phyloP scores from a whole-genome alignment of 2,113 vertebrate species.

The Heterocephalus glaber region DNA sequence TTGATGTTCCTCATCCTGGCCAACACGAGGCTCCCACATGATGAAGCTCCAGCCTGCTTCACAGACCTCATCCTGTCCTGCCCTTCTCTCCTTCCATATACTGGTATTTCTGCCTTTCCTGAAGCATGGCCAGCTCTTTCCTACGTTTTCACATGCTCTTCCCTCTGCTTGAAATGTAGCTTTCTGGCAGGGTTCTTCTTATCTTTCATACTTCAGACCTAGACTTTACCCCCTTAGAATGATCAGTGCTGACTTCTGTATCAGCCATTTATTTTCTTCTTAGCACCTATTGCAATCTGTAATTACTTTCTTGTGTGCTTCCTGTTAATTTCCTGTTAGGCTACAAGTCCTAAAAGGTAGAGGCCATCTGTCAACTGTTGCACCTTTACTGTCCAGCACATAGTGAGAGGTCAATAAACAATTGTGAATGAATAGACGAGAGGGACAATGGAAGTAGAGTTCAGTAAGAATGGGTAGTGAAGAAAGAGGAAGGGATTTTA shows the following conservation, averaged over 20 bases:
- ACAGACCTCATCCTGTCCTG: not conserved
- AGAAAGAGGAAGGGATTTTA: not conserved
- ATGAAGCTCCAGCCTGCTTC: not conserved
- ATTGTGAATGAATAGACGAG: conserved; percentile 15
- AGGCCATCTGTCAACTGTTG: not conserved
- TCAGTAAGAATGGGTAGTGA: conserved; percentile 5
- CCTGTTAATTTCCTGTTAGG: conserved; percentile 25
- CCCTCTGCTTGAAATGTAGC: not conserved
- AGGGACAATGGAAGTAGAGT: not conserved
- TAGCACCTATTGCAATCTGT: not conserved
- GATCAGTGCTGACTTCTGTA: not conserved
- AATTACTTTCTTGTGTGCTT: conserved; percentile 47
- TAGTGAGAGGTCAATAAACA: not conserved
- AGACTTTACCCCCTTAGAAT: not conserved
- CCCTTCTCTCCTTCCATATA: not conserved
- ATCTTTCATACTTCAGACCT: conserved; percentile 31
- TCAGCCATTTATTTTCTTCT: conserved; percentile 55
- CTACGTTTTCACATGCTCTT: not conserved
- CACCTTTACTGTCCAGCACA: not conserved
- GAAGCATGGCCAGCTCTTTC: not conserved
- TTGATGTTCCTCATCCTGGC: not conserved
- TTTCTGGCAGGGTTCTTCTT: not conserved
- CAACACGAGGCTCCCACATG: not conserved
- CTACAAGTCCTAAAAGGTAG: conserved; percentile 37
- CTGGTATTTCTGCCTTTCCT: not conserved